Base-by-base conservation (phyloP, 2,888 invertebrate genomes). In the Eilema caniola region DNA sequence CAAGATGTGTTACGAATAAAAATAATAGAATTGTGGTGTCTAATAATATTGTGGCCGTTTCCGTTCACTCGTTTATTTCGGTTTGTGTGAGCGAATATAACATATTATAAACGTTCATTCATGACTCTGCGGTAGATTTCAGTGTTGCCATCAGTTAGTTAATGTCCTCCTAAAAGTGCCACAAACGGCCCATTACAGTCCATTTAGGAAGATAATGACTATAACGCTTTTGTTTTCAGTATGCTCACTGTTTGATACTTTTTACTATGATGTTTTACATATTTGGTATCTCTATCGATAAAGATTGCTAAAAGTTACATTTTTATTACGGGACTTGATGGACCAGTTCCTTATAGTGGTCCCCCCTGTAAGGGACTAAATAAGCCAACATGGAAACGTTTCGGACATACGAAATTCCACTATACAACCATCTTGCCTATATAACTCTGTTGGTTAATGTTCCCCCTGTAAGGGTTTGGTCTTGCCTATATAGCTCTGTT, bases 11-110 rank as follows among this genome's bases (percentile, higher is more conserved):
- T 93, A 94, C 93, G 94, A 95, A 95, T 95, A 95, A 95, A 95
- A 95, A 95, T 95, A 95, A 95, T 95, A 95, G 94, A 94, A 95
- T 94, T 94, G 93, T 95, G 93, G 93, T 91, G 87, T 94, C 95
- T 95, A 95, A 94, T 94, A 95, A 95, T 95, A 94, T 89, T 89
- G 89, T 92, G 90, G 90, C 89, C 93, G 93, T 93, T 95, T 95
- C 95, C 95, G 95, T 92, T 94, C 91, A 90, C 92, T 91, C 88
- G 93, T 94, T 94, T 95, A 94, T 95, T 95, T 95, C 90, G 87
- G 92, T 91, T 84, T 89, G 88, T 89, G 89, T 89, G 91, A 91
- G 94, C 93, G 92, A 95, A 95, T 95, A 94, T 93, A 90, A 81
- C 82, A 93, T 93, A 88, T 83, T 86, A 84, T 86, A 83, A 92